phyloP scores from a whole-genome alignment of 2,113 vertebrate species.

The Crotalus helleri region DNA sequence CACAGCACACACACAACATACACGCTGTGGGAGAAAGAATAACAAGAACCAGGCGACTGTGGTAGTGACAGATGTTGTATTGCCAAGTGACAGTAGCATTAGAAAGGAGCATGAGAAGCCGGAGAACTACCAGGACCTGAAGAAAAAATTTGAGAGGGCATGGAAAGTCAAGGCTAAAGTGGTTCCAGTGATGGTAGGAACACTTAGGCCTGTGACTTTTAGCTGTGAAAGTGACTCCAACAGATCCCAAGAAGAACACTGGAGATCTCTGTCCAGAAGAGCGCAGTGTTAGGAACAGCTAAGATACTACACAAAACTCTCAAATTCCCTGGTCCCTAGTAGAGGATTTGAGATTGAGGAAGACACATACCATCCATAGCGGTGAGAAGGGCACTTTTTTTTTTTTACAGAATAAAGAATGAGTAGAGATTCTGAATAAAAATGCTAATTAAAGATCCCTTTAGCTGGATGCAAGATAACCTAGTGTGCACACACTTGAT shows the following conservation, averaged over 20 bases:
- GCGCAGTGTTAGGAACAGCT: background rate
- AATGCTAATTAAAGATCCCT: background rate
- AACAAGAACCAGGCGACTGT: background rate
- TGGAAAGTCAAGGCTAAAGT: background rate
- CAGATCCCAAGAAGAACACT: background rate
- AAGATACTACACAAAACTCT: background rate
- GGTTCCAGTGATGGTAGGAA: background rate
- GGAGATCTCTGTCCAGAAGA: background rate
- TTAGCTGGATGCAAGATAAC: background rate
- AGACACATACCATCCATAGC: background rate
- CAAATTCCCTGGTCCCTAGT: background rate
- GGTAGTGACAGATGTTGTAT: background rate
- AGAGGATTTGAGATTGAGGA: background rate
- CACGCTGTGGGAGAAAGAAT: too few species aligned
- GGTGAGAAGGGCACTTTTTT: background rate
- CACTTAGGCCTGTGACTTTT: background rate
- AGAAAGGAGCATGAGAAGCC: background rate
- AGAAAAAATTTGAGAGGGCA: background rate
- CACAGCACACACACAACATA: too few species aligned
- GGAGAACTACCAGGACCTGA: background rate
- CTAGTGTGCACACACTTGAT: background rate
- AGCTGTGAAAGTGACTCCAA: background rate
- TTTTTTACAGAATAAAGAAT: background rate
- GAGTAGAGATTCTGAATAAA: background rate
- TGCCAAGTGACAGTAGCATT: background rate